A percentile compares a stretch with the other conserved stretches of the same genome.
Conservation (phyloP, 2,113 vertebrate species). For the Rhineura floridana region DNA sequence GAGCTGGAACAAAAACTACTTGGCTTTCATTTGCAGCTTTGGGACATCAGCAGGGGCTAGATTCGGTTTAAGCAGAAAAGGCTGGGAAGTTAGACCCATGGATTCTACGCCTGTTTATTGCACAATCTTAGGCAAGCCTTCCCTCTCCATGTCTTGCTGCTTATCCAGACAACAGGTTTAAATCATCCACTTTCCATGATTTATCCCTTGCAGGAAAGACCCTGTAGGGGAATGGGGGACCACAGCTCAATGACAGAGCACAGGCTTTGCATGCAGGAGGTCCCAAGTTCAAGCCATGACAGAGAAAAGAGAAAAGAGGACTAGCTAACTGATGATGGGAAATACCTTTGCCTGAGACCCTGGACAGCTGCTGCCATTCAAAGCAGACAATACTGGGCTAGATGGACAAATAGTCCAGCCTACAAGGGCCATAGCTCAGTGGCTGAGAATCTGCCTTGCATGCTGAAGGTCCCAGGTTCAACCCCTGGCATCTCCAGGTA, state of each 20-base stretch:
- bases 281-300: neutral
- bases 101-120: neutral
- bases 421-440: too few species aligned
- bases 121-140: neutral
- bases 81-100: neutral
- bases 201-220: neutral
- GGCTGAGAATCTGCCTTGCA: too few species aligned
- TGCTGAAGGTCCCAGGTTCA: neutral
- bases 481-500: too few species aligned
- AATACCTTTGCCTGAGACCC: too few species aligned
- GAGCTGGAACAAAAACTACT: neutral
- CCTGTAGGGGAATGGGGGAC: too few species aligned
- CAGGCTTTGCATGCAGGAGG: neutral
- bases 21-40: neutral
- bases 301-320: too few species aligned
- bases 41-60: neutral
- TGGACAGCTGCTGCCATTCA: too few species aligned
- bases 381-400: too few species aligned
- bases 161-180: neutral
- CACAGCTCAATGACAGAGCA: neutral
- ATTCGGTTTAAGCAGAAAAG: neutral
- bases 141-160: neutral
- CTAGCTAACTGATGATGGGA: too few species aligned
- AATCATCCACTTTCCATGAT: neutral
- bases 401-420: too few species aligned